Conservation (phyloP, 2,888 invertebrate species). For the Volucella inanis region DNA sequence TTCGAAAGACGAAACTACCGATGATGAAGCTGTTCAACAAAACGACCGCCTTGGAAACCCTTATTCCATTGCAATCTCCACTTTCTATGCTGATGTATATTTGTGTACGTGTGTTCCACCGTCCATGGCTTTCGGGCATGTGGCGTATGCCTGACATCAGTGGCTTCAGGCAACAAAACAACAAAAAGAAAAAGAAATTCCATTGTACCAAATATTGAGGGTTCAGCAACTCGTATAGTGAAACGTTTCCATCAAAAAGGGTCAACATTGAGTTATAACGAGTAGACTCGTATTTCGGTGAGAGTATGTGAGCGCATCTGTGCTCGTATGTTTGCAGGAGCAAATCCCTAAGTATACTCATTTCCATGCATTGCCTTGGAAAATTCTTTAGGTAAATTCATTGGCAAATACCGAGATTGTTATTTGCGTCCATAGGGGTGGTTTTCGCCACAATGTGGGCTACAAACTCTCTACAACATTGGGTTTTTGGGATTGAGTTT, state of each 20-base stretch:
- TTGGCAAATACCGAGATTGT: slow-evolving; percentile 43
- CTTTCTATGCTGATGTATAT: slow-evolving; percentile 8
- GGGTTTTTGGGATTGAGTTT: neutral
- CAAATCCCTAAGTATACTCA: slow-evolving; percentile 19
- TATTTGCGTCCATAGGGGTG: slow-evolving; percentile 23
- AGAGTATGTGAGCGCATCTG: neutral
- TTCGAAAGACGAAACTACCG: neutral
- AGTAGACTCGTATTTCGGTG: neutral
- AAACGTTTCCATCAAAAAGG: slow-evolving; percentile 57
- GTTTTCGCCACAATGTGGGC: neutral
- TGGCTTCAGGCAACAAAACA: neutral
- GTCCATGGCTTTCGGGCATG: slow-evolving; percentile 4
- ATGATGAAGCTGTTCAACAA: slow-evolving; percentile 25
- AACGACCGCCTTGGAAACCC: neutral
- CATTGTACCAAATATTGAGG: slow-evolving; percentile 38
- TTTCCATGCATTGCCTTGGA: slow-evolving; percentile 32
- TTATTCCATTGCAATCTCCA: neutral
- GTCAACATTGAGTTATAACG: slow-evolving; percentile 41
- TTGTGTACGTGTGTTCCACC: neutral
- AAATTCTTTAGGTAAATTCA: slow-evolving; percentile 34
- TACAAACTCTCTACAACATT: neutral
- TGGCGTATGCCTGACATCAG: slow-evolving; percentile 11
- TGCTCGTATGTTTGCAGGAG: neutral
- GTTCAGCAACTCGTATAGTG: slow-evolving; percentile 1
- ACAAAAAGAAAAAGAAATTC: slow-evolving; percentile 7